Base-by-base conservation (phyloP, 1,140 invertebrate species). In the Apocrypta bakeri region DNA sequence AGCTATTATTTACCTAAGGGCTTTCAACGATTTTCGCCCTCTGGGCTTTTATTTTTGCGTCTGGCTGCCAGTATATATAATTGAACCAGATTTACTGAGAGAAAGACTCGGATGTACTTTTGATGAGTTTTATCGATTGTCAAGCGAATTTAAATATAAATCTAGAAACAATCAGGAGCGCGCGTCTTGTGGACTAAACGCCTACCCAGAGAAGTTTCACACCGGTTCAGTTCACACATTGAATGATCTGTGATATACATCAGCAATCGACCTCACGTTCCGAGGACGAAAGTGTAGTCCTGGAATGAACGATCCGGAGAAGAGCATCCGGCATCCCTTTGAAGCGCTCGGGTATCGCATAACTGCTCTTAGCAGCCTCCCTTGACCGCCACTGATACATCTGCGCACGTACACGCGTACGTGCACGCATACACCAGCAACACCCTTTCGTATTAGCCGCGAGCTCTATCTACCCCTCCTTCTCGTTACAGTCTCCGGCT, bases 401-500 rank as follows among this genome's bases (percentile, higher is more conserved):
- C 1, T 3, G 24, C 29, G 25, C 24, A 31, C 72, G 37, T 71
- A 27, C 63, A 40, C 17, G n/a, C n/a, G n/a, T n/a, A n/a, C n/a
- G n/a, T n/a, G n/a, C n/a, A n/a, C n/a, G n/a, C n/a, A n/a, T n/a
- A n/a, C n/a, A 71, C 21, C 72, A n/a, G 33, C 71, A 17, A 4
- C 48, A 63, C 33, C 69, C 25, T 11, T 56, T 33, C 40, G 33
- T 40, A 72, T 37, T 56, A 56, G 0, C 37, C 27, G 3, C 37
- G 12, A 31, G 27, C 81, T 71, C 27, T 71, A 66, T 71, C 61
- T 12, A 27, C 63, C 66, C 42, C 33, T 87, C 63, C 64, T 64
- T 76, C 74, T 48, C 80, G n/a, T 31, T 64, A 24, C 27, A 84
- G 81, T 81, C 82, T 83, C 82, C 85, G 86, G 48, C 48, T 56